Base-by-base conservation (phyloP, 2,888 invertebrate species). In the Stenolophus ochropezus region DNA sequence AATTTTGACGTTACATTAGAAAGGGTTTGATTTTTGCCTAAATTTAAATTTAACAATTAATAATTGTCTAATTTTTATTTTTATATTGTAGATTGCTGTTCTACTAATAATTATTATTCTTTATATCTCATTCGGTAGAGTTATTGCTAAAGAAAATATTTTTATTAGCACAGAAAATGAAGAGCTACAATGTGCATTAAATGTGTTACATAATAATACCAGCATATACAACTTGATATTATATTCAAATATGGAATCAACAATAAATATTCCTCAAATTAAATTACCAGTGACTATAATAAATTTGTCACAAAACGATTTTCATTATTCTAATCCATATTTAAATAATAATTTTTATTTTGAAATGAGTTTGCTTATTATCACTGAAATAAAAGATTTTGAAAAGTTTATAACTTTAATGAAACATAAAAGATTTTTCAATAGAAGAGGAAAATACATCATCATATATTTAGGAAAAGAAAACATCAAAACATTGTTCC, bases 121-220 rank as follows among this genome's bases (percentile, higher is more conserved):
- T n/a, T n/a, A n/a, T n/a, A n/a, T n/a, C n/a, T n/a, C n/a, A n/a
- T n/a, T n/a, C n/a, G n/a, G n/a, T n/a, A n/a, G n/a, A n/a, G n/a
- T n/a, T n/a, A n/a, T n/a, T n/a, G n/a, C n/a, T n/a, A n/a, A n/a
- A n/a, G n/a, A n/a, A n/a, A n/a, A n/a, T n/a, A n/a, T n/a, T n/a
- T n/a, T n/a, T n/a, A n/a, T n/a, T n/a, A n/a, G n/a, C n/a, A n/a
- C n/a, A n/a, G n/a, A n/a, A n/a, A n/a, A n/a, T n/a, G n/a, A n/a
- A n/a, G n/a, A n/a, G n/a, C n/a, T n/a, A n/a, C n/a, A n/a, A n/a
- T 69, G 65, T 69, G 65, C 16, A 6, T 69, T 33, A 14, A 33
- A 8, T 18, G 33, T 33, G 18, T 69, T 69, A 33, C 27, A 18
- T 6, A 33, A 16, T 33, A 1, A 27, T 16, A 6, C 65, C 5